Evolutionary conservation across 2,113 vertebrate species (phyloP), one percentile per base, ranked within the genome.

Genomic region (Salvelinus fontinalis): DNA sequence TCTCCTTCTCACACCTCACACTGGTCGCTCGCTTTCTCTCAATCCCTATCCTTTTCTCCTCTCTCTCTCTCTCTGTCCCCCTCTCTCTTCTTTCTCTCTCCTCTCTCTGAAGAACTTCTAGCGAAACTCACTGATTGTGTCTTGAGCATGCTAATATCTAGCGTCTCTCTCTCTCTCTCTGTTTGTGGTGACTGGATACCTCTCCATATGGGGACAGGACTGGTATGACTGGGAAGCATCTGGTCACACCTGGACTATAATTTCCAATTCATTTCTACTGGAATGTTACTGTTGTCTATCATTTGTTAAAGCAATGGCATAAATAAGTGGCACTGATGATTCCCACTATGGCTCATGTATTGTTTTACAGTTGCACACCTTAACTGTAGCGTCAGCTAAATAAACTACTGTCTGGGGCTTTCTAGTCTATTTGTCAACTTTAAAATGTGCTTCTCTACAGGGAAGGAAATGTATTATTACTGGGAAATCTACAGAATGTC

Each of bases 201-300:
- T 6, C 26, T 16, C 24, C 64, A 24, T 66, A 24, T 66, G 8
- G n/a, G 12, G 51, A 54, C 16, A 4, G 51, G 51, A 54, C 51
- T 16, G 51, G 29, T 7, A 3, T 29, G 26, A 67, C 65, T 29
- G 65, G 26, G 27, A 67, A 67, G 13, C 26, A 31, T 67, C 26
- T 67, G 65, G 13, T 27, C 65, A 31, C 26, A 67, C 62, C 9
- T 54, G 51, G 59, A 62, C 59, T n/a, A 54, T 54, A 24, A 62
- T 8, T 8, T 27, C 5, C 12, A 29, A 18, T 18, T 16, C 2
- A 11, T 48, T 70, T 70, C 39, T 70, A 70, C 34, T 22, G 39
- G 68, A 70, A 70, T 70, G 68, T 70, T 70, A 14, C 68, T 70
- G 68, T 70, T 70, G 49, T 70, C n/a, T 70, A 70, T 39, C 39